These are phyloP conservation scores for Scolopax bukidnonensis DNA, from an alignment of 2,797 vertebrate genomes.

Conservation along the genomic window DNA sequence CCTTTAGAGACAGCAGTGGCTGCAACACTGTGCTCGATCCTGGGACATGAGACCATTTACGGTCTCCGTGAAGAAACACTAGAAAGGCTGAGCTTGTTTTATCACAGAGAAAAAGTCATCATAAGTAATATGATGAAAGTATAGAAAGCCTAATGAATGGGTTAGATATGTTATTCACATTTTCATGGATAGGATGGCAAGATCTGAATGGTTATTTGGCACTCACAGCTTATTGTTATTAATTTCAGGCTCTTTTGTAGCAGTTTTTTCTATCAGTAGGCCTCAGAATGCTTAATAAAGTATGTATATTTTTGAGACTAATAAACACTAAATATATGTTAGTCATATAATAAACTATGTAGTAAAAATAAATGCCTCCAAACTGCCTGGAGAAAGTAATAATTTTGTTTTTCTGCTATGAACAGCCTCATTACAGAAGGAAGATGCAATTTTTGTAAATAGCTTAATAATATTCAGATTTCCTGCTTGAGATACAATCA, in stretches of 20 bases:
- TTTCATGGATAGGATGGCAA: neutral
- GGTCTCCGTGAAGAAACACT: neutral
- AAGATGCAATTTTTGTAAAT: neutral
- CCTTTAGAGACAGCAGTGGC: neutral
- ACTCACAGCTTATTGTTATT: neutral
- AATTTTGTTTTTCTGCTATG: neutral
- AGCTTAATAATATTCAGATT: neutral
- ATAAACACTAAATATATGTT: neutral
- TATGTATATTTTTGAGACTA: neutral
- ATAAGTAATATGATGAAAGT: neutral
- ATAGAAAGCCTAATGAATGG: neutral
- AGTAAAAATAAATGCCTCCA: neutral
- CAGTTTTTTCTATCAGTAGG: neutral
- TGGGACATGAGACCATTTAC: neutral
- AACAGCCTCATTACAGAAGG: neutral
- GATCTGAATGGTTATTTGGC: neutral
- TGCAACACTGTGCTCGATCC: neutral
- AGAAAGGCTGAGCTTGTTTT: neutral
- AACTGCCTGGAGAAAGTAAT: neutral
- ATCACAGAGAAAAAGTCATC: neutral
- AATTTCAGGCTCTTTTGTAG: neutral
- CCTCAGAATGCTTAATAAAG: neutral
- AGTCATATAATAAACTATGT: neutral
- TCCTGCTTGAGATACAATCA: neutral
- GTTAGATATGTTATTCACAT: neutral